Base-by-base conservation (phyloP, 2,113 vertebrate species). In the Nannospalax galili region DNA sequence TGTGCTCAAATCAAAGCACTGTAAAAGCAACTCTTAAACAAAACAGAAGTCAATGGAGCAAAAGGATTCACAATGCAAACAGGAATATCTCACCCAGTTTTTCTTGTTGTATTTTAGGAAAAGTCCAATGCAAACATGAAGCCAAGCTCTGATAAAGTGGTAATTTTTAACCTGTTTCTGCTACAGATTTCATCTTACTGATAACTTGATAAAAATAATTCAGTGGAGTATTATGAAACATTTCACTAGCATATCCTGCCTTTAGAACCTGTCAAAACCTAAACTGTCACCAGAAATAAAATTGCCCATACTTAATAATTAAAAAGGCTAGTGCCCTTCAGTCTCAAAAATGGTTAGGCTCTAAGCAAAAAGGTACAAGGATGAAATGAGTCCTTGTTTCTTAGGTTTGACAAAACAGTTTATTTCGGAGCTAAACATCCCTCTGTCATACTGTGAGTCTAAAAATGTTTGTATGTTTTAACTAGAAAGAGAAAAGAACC, bases 401-500 rank as follows among this genome's bases (percentile, higher is more conserved):
- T 79, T 12, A 74, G 62, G 88, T 90, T 87, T 85, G 94, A 84
- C 37, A 32, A 95, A 97, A 95, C 80, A 95, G 78, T 97, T 97
- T 97, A 95, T 79, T 95, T 95, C 82, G 84, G 15, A 94, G 35
- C 15, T 92, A 97, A 97, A 97, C 94, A 96, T 84, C 48, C 80
- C 52, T 72, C 56, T 88, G 42, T 40, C 5, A 15, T 85, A 40
- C 48, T 75, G 32, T 74, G 78, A 93, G 48, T 73, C 90, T 92
- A 70, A 94, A 92, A 78, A 22, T 60, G 52, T 84, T 35, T 94
- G 96, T 95, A 42, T 96, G 88, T 96, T 96, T 96, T 91, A 92
- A 73, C 92, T 90, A 80, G 84, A 91, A 95, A 93, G 89, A 95
- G 93, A 96, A 93, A 97, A 88, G 64, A 95, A 78, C 85, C 73